Evolutionary conservation across 2,113 vertebrate genomes (phyloP).

Genomic region (Centropristis striata): DNA sequence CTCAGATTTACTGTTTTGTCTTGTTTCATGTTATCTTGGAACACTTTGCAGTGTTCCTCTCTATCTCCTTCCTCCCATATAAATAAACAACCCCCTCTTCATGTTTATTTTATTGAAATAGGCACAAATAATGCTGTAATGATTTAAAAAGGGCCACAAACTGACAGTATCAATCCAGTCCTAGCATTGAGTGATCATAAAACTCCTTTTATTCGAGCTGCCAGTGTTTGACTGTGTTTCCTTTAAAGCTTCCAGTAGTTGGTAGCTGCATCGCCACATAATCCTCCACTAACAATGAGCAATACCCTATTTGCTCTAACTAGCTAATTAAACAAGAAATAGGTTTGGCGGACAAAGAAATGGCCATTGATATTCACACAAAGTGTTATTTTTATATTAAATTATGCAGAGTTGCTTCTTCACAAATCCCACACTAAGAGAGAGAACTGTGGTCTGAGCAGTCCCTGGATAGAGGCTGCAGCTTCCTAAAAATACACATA

Average conservation of each 20-base stretch:
- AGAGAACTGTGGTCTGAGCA: conserved; percentile 29
- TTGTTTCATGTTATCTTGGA: too few species aligned
- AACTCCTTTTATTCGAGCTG: conserved; percentile 19
- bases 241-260: conserved; percentile 41
- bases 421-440: conserved; percentile 48
- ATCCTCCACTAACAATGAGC: conserved; percentile 62
- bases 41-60: too few species aligned
- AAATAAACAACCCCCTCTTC: neutral
- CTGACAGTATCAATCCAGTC: conserved; percentile 38
- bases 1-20: too few species aligned
- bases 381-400: conserved; percentile 64
- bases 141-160: conserved; percentile 9
- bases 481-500: too few species aligned
- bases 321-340: conserved; percentile 74
- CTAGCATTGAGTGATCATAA: conserved; percentile 28
- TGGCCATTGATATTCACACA: conserved; percentile 53
- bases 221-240: conserved; percentile 53
- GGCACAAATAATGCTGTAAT: conserved; percentile 9
- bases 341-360: conserved; percentile 46
- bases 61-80: neutral
- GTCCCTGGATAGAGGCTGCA: conserved; percentile 33
- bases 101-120: conserved; percentile 32
- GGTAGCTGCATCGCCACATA: conserved; percentile 28
- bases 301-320: conserved; percentile 49
- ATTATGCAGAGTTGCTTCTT: conserved; percentile 57